Percentiles rank a stretch among this genome's conserved stretches.
phyloP scores from a whole-genome alignment of 2,113 vertebrate genomes.

The Stictonetta naevosa region DNA sequence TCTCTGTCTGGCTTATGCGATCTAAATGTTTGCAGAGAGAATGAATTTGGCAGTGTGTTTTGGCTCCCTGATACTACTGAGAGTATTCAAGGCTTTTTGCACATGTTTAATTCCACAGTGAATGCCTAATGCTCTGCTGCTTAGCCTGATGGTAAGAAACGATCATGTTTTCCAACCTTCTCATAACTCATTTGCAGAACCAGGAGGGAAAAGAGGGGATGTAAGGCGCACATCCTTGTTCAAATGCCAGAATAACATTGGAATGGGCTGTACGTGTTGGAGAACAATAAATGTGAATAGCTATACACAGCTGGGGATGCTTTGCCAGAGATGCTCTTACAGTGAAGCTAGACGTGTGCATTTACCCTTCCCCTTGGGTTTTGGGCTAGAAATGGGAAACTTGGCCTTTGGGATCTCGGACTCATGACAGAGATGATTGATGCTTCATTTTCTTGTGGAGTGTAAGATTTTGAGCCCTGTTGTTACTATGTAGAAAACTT shows the following conservation, averaged over 20 bases:
- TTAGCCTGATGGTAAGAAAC: conserved; percentile 25
- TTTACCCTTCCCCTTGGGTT: not conserved
- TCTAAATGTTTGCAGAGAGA: not conserved
- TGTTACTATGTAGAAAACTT: not conserved
- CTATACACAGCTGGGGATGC: not conserved
- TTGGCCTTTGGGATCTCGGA: not conserved
- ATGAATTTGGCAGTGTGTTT: not conserved
- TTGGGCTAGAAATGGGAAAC: not conserved
- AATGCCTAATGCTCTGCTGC: conserved; percentile 17
- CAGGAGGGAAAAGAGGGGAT: not conserved
- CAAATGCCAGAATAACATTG: not conserved
- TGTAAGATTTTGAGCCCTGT: not conserved
- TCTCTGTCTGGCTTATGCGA: not conserved
- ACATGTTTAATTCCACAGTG: not conserved
- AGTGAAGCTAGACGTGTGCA: not conserved
- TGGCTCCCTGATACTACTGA: not conserved
- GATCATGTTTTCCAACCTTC: not conserved
- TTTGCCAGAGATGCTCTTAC: not conserved
- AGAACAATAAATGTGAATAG: not conserved
- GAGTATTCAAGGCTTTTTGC: conserved; percentile 1
- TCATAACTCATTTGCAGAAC: not conserved
- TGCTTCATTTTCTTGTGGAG: not conserved
- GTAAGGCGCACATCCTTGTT: not conserved
- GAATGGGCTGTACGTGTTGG: not conserved
- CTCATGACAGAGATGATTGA: not conserved